Evolutionary conservation across 2,888 invertebrate genomes (phyloP), one percentile per base, ranked within the genome.

Genomic region (Isoperla grammatica): DNA sequence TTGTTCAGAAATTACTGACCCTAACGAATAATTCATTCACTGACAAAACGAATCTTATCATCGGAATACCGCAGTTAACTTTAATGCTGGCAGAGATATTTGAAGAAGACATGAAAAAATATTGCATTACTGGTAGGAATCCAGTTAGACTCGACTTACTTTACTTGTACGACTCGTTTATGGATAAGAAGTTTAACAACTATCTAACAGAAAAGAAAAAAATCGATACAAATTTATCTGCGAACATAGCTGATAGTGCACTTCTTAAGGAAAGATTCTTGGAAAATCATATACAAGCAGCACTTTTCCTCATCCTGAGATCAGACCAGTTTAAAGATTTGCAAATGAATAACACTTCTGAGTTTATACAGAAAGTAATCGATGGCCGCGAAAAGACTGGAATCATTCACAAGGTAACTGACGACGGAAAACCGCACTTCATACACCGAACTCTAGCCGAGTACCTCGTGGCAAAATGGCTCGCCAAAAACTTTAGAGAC

Each of bases 1-100:
- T 54, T 40, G 40, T 35, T 11, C 35, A 54, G 20, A 22, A 35
- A 6, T 17, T 54, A 19, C 40, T 54, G 35, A 37, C 12, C 3
- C 13, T 22, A 23, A 43, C 42, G n/a, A 20, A 13, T 9, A 39
- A 22, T 19, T 56, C 11, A n/a, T n/a, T 46, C n/a, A n/a, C n/a
- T n/a, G 15, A 56, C 23, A 54, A 54, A 55, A 13, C 35, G 6
- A 40, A 45, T 4, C 45, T 37, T 9, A 45, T 59, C 19, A 59
- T 43, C 20, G 59, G 59, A 8, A 55, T 55, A 17, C 59, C 59
- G 1, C 23, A 55, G 22, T 48, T 55, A 12, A 55, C 53, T 15
- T 22, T 37, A 12, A 42, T 59, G 37, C 15, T 59, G 19, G 59
- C 59, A 12, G 59, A 59, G n/a, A 23, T 35, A 13, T 59, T 55